Evolutionary conservation across 2,888 invertebrate species (phyloP).

Genomic region (Xylota segnis): DNA sequence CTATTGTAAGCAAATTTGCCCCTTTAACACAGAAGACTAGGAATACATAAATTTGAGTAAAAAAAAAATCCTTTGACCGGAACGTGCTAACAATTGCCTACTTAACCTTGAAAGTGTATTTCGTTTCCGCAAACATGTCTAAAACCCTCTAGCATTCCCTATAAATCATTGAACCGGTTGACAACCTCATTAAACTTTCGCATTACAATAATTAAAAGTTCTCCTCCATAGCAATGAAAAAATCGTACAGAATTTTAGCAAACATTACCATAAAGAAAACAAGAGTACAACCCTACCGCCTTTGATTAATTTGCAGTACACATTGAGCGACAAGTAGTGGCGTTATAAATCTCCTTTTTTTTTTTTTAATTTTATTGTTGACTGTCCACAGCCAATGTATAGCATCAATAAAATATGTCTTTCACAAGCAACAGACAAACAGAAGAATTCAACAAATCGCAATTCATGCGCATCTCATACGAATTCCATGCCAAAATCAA

Average conservation of each 20-base stretch:
- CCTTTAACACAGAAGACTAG: too few species aligned
- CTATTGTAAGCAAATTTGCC: too few species aligned
- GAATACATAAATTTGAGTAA: too few species aligned
- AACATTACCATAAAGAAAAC: neutral
- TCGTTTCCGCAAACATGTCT: conserved; percentile 32
- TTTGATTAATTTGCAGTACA: conserved; percentile 38
- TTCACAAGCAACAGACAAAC: neutral
- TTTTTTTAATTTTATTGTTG: conserved; percentile 14
- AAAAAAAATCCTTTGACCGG: too few species aligned
- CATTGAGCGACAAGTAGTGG: neutral
- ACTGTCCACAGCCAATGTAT: neutral
- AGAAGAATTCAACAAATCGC: neutral
- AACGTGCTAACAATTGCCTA: too few species aligned
- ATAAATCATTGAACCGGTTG: conserved; percentile 9
- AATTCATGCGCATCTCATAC: neutral
- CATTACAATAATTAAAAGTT: neutral
- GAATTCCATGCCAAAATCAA: conserved; percentile 7
- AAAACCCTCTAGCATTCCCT: neutral
- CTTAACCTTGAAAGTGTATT: neutral
- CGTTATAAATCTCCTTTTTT: conserved; percentile 27
- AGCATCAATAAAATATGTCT: conserved; percentile 9
- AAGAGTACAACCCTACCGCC: conserved; percentile 9
- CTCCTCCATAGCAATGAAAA: neutral
- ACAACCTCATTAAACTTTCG: conserved; percentile 3
- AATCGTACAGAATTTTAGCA: neutral